Evolutionary conservation across 1,140 invertebrate species (phyloP).

Genomic region (Hesperophylax magnus): DNA sequence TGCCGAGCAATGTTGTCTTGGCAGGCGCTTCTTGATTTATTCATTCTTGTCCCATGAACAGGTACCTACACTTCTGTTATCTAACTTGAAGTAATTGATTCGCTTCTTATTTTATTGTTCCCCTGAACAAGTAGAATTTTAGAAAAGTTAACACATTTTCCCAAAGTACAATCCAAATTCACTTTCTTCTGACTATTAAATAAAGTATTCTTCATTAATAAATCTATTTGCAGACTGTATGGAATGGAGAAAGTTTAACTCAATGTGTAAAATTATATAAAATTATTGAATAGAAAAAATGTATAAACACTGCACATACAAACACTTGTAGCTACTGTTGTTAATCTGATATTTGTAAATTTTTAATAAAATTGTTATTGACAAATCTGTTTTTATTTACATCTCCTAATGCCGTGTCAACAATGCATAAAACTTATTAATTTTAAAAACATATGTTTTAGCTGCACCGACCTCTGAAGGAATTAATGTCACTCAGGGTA

Average conservation of each 20-base stretch:
- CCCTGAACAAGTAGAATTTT: not conserved
- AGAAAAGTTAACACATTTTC: not conserved
- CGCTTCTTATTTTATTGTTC: not conserved
- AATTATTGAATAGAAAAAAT: constrained; percentile 1
- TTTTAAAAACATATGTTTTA: too few species aligned
- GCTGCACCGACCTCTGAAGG: too few species aligned
- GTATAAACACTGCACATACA: constrained; percentile 39
- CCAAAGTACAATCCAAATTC: too few species aligned
- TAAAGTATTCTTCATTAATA: not conserved
- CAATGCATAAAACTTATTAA: too few species aligned
- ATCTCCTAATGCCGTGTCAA: too few species aligned
- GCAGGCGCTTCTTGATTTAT: too few species aligned
- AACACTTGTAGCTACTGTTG: constrained; percentile 38
- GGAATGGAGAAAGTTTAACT: not conserved
- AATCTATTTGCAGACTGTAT: not conserved
- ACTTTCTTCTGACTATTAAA: not conserved
- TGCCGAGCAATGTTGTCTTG: too few species aligned
- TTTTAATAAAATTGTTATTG: constrained; percentile 51
- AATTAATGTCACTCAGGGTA: too few species aligned
- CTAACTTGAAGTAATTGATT: not conserved
- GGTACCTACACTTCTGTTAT: not conserved
- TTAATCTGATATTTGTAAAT: constrained; percentile 51
- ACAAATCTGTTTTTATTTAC: constrained; percentile 19
- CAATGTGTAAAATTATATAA: constrained; percentile 23
- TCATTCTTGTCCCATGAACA: too few species aligned